Evolutionary conservation across 2,113 vertebrate genomes (phyloP).

Genomic region (Okapia johnstoni): DNA sequence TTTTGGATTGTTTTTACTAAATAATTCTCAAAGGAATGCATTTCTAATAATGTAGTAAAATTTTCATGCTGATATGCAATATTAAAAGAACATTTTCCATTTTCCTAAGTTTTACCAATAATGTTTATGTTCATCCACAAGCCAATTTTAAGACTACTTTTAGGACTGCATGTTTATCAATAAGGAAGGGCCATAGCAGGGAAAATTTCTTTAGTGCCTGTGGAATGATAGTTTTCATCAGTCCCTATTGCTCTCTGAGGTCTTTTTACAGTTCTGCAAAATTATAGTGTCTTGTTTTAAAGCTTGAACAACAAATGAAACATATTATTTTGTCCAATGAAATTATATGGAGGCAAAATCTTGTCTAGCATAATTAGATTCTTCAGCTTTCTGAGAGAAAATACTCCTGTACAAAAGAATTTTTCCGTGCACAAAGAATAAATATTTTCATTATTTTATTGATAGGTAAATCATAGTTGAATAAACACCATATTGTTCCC

Average conservation of each 20-base stretch:
- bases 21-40: neutral
- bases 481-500: neutral
- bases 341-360: neutral
- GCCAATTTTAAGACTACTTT: neutral
- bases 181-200: neutral
- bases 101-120: neutral
- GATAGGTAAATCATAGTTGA: neutral
- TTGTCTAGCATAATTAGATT: neutral
- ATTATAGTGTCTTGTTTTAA: neutral
- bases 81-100: neutral
- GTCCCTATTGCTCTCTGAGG: neutral
- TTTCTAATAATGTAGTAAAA: neutral
- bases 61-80: neutral
- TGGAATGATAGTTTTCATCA: neutral
- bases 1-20: conserved; percentile 1
- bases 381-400: neutral
- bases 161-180: neutral
- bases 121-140: neutral
- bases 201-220: neutral
- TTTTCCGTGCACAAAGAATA: neutral
- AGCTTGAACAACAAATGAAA: neutral
- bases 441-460: neutral
- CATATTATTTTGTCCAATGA: neutral
- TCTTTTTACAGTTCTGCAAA: neutral
- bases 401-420: neutral